Conservation (phyloP, 1,140 invertebrate species). For the Parapsyche elsis region DNA sequence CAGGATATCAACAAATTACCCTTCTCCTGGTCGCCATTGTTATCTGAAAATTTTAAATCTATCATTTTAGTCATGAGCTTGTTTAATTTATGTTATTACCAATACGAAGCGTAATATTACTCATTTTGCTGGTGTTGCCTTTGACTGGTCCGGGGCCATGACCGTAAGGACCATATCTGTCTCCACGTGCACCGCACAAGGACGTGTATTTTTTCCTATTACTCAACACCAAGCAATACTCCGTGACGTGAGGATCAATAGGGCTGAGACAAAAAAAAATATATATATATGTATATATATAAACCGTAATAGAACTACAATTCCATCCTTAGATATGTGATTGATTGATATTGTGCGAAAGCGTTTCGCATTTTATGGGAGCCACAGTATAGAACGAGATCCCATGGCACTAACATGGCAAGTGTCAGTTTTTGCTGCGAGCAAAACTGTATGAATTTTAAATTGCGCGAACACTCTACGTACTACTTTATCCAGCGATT, state of each 20-base stretch:
- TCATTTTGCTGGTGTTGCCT: constrained; percentile 51
- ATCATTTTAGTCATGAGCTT: not conserved
- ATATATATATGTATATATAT: not conserved
- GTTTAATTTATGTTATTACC: not conserved
- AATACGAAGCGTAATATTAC: constrained; percentile 27
- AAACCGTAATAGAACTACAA: no score
- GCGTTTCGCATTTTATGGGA: constrained; percentile 9
- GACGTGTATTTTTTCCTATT: constrained; percentile 68
- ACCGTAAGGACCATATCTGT: constrained; percentile 48
- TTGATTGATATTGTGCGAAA: constrained; percentile 40
- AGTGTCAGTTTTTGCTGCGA: constrained; percentile 41
- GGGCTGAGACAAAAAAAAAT: constrained; percentile 62
- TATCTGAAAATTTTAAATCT: constrained; percentile 38
- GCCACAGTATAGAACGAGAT: constrained; percentile 18
- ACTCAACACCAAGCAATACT: constrained; percentile 71
- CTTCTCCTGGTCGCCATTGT: constrained; percentile 48
- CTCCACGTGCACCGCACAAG: constrained; percentile 67
- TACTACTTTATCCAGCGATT: no score
- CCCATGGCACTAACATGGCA: constrained; percentile 11
- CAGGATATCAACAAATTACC: constrained; percentile 67
- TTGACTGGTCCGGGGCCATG: constrained; percentile 22
- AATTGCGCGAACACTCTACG: constrained; percentile 23
- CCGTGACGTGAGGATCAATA: constrained; percentile 69
- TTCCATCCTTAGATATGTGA: constrained; percentile 1
- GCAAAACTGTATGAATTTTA: constrained; percentile 1